Conservation (phyloP, 2,113 vertebrate genomes). For the Porphyrio hochstetteri region DNA sequence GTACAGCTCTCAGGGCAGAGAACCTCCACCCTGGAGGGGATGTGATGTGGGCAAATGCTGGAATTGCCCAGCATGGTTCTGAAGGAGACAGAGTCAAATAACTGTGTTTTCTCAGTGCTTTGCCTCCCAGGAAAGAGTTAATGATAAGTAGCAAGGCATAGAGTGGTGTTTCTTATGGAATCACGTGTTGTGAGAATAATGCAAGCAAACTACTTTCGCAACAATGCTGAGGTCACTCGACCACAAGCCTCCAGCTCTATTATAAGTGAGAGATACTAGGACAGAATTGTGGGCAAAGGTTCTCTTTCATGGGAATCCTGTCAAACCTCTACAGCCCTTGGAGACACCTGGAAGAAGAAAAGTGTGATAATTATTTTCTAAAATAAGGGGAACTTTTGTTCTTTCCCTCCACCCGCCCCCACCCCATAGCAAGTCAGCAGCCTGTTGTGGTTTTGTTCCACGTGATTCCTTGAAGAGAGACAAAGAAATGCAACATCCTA, state of each 20-base stretch:
- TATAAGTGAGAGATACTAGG: neutral
- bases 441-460: slow-evolving; percentile 66
- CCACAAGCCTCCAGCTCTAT: slow-evolving; percentile 49
- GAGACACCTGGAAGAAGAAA: slow-evolving; percentile 47
- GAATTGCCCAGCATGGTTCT: neutral
- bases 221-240: slow-evolving; percentile 6
- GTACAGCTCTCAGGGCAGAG: neutral
- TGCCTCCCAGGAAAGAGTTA: slow-evolving; percentile 35
- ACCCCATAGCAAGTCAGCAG: slow-evolving; percentile 39
- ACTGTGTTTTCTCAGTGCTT: neutral
- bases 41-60: neutral
- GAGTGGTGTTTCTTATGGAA: slow-evolving; percentile 30
- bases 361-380: neutral
- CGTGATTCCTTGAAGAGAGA: slow-evolving; percentile 60
- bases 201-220: slow-evolving; percentile 62
- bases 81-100: neutral
- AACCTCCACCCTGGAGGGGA: neutral
- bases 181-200: slow-evolving; percentile 52
- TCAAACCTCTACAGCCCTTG: slow-evolving; percentile 8
- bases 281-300: neutral
- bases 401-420: neutral
- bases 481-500: slow-evolving; percentile 64
- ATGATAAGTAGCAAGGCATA: neutral
- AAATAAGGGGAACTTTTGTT: slow-evolving; percentile 35
- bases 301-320: neutral